Evolutionary conservation across 2,797 vertebrate genomes (phyloP).

Genomic region (Microcaecilia unicolor): DNA sequence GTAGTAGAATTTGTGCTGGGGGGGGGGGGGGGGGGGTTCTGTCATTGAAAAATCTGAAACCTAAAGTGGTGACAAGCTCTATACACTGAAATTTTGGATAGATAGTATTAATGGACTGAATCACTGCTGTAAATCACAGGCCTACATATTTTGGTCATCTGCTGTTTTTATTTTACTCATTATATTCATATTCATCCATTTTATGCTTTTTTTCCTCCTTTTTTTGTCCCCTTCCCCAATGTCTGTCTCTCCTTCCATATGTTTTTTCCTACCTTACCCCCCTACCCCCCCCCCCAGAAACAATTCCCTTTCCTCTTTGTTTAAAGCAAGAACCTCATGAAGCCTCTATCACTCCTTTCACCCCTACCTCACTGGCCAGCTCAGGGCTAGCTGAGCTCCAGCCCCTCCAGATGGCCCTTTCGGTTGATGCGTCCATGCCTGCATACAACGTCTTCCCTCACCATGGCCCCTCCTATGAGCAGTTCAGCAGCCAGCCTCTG

Average conservation of each 20-base stretch:
- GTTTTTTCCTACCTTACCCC: constrained; percentile 33
- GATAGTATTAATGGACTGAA: too few relatives aligned
- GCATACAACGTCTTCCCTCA: constrained; percentile 73
- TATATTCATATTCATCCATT: constrained; percentile 53
- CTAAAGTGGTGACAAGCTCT: too few relatives aligned
- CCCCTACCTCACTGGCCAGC: constrained; percentile 69
- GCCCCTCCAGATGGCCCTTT: constrained; percentile 77
- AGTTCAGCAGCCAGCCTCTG: constrained; percentile 78
- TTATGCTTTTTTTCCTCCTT: constrained; percentile 40
- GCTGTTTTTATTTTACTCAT: too few relatives aligned
- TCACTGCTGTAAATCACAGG: too few relatives aligned
- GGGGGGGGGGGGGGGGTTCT: too few relatives aligned
- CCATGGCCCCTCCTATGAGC: constrained; percentile 72
- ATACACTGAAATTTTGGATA: too few relatives aligned
- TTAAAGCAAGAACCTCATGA: constrained; percentile 86
- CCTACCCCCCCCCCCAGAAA: constrained; percentile 51
- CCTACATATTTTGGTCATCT: too few relatives aligned
- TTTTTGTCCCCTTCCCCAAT: constrained; percentile 22
- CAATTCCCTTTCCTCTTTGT: constrained; percentile 75
- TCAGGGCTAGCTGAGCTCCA: constrained; percentile 75
- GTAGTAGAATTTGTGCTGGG: too few relatives aligned
- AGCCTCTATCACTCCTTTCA: constrained; percentile 85
- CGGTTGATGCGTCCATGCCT: constrained; percentile 79
- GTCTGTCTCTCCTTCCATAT: constrained; percentile 23
- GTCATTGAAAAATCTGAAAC: too few relatives aligned